Percentiles rank a stretch among this genome's conserved stretches.
These are phyloP conservation scores for Ivindomyrus marchei DNA, from an alignment of 2,113 vertebrate species.

Conservation along the genomic window DNA sequence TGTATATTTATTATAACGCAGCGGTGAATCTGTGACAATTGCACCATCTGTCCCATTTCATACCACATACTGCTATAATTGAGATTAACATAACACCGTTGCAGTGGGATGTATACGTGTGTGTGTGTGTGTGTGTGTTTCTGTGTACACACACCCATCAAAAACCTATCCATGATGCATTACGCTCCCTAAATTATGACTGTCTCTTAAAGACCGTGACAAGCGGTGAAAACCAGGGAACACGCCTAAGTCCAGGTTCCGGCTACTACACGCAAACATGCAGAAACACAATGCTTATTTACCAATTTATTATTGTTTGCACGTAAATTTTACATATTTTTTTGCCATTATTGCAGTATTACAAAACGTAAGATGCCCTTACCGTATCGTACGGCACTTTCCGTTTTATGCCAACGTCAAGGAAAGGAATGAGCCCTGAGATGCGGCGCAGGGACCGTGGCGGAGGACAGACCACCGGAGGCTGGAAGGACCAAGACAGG, in stretches of 20 bases:
- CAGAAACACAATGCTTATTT: neutral
- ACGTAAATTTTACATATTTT: neutral
- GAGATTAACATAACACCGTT: neutral
- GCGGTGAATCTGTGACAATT: neutral
- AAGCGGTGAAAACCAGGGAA: neutral
- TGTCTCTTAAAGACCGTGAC: neutral
- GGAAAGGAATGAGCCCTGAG: neutral
- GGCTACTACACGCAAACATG: neutral
- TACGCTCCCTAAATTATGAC: neutral
- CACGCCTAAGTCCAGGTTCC: slow-evolving; percentile 11
- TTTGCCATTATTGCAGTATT: neutral
- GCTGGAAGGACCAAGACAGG: slow-evolving; percentile 33
- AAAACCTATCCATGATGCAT: neutral
- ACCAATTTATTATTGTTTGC: neutral
- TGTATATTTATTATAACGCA: neutral
- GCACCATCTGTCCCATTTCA: neutral
- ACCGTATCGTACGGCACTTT: neutral
- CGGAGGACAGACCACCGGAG: neutral
- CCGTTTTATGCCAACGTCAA: neutral
- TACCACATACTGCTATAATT: neutral
- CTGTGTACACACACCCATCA: neutral
- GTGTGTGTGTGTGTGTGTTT: neutral
- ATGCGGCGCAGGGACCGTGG: neutral
- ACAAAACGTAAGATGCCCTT: neutral
- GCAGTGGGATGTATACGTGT: neutral